A percentile compares a stretch with the other conserved stretches of the same genome.
Evolutionary conservation across 1,140 invertebrate genomes (phyloP).

Genomic region (Dendroctonus valens): DNA sequence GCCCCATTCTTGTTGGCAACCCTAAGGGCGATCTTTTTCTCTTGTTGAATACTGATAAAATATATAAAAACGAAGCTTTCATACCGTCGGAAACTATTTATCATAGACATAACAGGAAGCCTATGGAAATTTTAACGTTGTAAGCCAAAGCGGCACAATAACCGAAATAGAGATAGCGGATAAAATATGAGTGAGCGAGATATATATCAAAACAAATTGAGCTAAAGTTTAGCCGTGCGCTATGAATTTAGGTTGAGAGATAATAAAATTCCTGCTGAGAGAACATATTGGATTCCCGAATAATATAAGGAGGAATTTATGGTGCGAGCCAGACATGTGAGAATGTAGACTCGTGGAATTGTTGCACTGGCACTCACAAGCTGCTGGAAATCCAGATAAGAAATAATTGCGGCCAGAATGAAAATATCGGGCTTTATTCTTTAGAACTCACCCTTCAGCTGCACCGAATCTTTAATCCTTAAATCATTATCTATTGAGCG

Average conservation of each 20-base stretch:
- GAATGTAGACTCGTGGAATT: too few relatives aligned
- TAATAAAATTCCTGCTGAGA: slow-evolving; percentile 8
- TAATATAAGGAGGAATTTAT: too few relatives aligned
- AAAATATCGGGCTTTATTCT: too few relatives aligned
- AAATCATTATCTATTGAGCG: too few relatives aligned
- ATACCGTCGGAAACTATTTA: slow-evolving; percentile 22
- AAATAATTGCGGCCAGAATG: too few relatives aligned
- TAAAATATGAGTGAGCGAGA: slow-evolving; percentile 21
- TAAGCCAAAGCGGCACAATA: slow-evolving; percentile 19
- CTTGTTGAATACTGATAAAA: background rate
- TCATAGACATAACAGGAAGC: slow-evolving; percentile 20
- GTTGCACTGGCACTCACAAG: too few relatives aligned
- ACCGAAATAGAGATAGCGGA: slow-evolving; percentile 25
- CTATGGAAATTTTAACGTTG: slow-evolving; percentile 24
- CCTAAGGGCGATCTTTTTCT: too few relatives aligned
- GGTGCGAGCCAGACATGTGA: too few relatives aligned
- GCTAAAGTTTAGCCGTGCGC: slow-evolving; percentile 15
- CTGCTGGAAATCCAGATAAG: too few relatives aligned
- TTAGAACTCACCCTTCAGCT: too few relatives aligned
- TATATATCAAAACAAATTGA: slow-evolving; percentile 26
- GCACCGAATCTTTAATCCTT: too few relatives aligned
- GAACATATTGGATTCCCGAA: background rate
- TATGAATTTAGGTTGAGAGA: background rate
- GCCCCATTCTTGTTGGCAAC: too few relatives aligned
- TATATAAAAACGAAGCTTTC: background rate